phyloP scores from a whole-genome alignment of 2,113 vertebrate species.

The Pseudorectes ferrugineus region DNA sequence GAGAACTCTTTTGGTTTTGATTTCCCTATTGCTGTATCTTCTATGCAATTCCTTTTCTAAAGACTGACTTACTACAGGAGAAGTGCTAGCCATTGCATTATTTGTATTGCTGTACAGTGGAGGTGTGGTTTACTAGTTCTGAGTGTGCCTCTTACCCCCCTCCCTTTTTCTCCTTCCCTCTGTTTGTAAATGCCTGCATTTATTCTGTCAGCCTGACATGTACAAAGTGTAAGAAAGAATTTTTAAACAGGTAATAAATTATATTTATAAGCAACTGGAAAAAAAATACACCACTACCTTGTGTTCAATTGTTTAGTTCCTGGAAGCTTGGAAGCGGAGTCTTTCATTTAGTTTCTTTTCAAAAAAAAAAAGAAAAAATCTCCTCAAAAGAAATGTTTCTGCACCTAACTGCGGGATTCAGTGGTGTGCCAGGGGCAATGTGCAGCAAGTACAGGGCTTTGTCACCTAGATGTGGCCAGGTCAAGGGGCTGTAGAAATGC shows the following conservation, averaged over 20 bases:
- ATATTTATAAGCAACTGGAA: constrained; percentile 97
- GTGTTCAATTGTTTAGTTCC: constrained; percentile 28
- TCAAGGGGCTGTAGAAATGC: background rate
- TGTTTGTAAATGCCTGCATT: constrained; percentile 88
- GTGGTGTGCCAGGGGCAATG: background rate
- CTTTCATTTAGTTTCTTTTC: background rate
- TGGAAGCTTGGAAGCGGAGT: background rate
- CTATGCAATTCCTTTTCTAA: constrained; percentile 95
- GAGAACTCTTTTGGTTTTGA: constrained; percentile 65
- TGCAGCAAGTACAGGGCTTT: background rate
- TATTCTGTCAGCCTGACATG: constrained; percentile 82
- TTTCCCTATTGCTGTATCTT: constrained; percentile 86
- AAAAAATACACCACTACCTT: background rate
- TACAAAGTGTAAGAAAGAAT: constrained; percentile 99
- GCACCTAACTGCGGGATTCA: background rate
- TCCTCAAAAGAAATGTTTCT: background rate
- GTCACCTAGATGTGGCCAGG: background rate
- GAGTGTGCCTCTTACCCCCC: constrained; percentile 80
- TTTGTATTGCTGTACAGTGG: constrained; percentile 75
- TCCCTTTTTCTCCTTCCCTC: constrained; percentile 66
- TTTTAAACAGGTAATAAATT: constrained; percentile 99
- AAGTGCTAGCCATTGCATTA: constrained; percentile 78
- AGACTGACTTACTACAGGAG: constrained; percentile 67
- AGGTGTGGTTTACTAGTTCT: constrained; percentile 78
- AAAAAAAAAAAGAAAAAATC: background rate